Conservation (phyloP, 1,140 invertebrate genomes). For the Apolygus lucorum region DNA sequence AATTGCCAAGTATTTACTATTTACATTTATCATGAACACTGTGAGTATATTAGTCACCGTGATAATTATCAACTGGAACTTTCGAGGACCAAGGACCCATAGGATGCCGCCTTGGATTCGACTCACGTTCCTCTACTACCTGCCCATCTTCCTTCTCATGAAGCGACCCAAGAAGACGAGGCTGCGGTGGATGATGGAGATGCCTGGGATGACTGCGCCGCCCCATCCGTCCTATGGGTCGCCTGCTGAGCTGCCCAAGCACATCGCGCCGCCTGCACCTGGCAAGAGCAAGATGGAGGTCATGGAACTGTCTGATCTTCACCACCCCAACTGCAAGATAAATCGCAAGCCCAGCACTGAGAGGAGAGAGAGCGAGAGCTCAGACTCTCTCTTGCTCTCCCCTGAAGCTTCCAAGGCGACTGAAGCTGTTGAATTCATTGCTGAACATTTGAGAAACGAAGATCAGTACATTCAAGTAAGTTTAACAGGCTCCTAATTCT, state of each 20-base stretch:
- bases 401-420: conserved; percentile 91
- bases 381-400: conserved; percentile 77
- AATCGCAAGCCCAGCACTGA: conserved; percentile 70
- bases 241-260: conserved; percentile 68
- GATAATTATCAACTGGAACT: conserved; percentile 99
- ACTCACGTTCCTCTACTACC: conserved; percentile 84
- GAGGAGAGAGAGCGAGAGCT: conserved; percentile 78
- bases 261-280: conserved; percentile 48
- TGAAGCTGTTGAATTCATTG: conserved; percentile 95
- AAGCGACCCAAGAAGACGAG: conserved; percentile 84
- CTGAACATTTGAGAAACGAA: conserved; percentile 92
- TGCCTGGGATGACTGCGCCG: conserved; percentile 74
- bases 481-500: conserved; percentile 4
- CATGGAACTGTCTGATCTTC: conserved; percentile 87
- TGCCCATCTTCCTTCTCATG: conserved; percentile 81
- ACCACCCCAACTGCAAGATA: conserved; percentile 92
- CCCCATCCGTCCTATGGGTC: conserved; percentile 69
- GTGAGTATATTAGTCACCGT: conserved; percentile 98
- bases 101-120: conserved; percentile 92
- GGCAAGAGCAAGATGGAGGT: conserved; percentile 76
- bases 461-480: conserved; percentile 92
- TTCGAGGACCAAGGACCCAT: conserved; percentile 81
- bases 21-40: conserved; percentile 99
- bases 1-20: conserved; percentile 96
- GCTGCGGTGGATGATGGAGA: conserved; percentile 94